Conservation (phyloP, 2,888 invertebrate species). For the Ormia ochracea region DNA sequence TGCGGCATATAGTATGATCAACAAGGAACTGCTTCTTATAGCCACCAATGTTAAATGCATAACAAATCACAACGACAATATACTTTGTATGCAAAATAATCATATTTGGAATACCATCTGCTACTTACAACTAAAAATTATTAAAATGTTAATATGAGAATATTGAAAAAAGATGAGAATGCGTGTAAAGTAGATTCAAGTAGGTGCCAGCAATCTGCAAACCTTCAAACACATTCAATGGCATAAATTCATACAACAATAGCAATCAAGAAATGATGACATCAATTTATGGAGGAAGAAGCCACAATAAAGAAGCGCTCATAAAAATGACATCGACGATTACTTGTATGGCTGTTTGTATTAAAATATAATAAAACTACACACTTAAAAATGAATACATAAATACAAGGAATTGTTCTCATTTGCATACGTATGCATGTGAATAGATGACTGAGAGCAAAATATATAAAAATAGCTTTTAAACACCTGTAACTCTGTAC, state of each 20-base stretch:
- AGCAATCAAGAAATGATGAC: background rate
- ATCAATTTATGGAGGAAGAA: background rate
- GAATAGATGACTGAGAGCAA: background rate
- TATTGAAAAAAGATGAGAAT: slow-evolving; percentile 22
- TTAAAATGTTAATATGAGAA: slow-evolving; percentile 47
- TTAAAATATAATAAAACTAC: slow-evolving; percentile 23
- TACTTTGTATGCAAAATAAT: slow-evolving; percentile 46
- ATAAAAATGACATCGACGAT: slow-evolving; percentile 31
- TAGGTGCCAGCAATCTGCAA: background rate
- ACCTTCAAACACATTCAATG: background rate
- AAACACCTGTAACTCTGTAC: slow-evolving; percentile 41
- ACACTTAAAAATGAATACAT: background rate
- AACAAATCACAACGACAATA: slow-evolving; percentile 29
- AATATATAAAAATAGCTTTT: slow-evolving; percentile 1
- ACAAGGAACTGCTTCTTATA: too few relatives aligned
- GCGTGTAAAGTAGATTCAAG: slow-evolving; percentile 14
- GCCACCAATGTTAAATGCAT: background rate
- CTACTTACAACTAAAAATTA: slow-evolving; percentile 10
- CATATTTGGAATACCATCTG: slow-evolving; percentile 28
- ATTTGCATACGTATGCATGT: background rate
- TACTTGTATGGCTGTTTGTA: slow-evolving; percentile 19
- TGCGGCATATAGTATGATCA: too few relatives aligned
- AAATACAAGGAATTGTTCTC: background rate
- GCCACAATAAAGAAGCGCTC: background rate
- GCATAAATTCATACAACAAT: background rate